phyloP scores from a whole-genome alignment of 1,140 invertebrate genomes.

The Drosophila sp. region DNA sequence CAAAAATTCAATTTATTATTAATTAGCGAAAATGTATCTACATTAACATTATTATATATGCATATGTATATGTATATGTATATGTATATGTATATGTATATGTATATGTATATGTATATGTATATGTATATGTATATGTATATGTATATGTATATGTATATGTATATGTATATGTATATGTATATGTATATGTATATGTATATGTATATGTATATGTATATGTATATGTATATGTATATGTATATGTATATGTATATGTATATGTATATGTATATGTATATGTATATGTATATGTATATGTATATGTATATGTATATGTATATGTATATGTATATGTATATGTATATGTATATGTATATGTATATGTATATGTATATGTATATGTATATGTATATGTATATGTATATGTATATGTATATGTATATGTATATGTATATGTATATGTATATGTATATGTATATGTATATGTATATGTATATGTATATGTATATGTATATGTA shows the following conservation, averaged over 20 bases:
- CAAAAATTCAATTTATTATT: background rate
- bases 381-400: constrained; percentile 11
- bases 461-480: constrained; percentile 12
- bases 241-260: constrained; percentile 10
- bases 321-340: constrained; percentile 11
- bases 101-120: constrained; percentile 16
- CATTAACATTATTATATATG: constrained; percentile 25
- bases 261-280: constrained; percentile 14
- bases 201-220: background rate
- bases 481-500: constrained; percentile 5
- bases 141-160: constrained; percentile 10
- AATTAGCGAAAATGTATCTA: constrained; percentile 44
- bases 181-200: constrained; percentile 17
- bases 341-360: constrained; percentile 12
- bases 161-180: constrained; percentile 6
- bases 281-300: constrained; percentile 9
- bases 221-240: constrained; percentile 9
- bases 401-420: constrained; percentile 4
- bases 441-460: constrained; percentile 11
- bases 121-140: background rate
- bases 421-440: constrained; percentile 10
- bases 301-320: constrained; percentile 1
- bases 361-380: constrained; percentile 9
- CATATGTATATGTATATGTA: constrained; percentile 7
- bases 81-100: constrained; percentile 10